These are phyloP conservation scores for Phaonia tiefii DNA, from an alignment of 2,888 invertebrate species.

Conservation along the genomic window DNA sequence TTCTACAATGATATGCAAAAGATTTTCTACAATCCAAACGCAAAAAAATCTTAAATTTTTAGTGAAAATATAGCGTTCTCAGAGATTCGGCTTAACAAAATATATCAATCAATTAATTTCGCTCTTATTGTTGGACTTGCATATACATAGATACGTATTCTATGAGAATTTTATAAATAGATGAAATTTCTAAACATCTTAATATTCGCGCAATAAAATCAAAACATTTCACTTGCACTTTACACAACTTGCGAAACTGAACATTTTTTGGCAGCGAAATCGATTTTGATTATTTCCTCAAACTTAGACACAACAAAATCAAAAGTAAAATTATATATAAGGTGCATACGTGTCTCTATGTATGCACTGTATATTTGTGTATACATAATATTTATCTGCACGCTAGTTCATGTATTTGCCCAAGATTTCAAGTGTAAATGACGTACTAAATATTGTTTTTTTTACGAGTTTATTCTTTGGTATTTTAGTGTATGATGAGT, in stretches of 20 bases:
- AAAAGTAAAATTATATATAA: constrained; percentile 42
- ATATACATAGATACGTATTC: constrained; percentile 1
- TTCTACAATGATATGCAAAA: no score
- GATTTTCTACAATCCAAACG: no score
- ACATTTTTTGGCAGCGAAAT: constrained; percentile 40
- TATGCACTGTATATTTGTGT: no score
- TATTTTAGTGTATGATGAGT: no score
- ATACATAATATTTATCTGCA: no score
- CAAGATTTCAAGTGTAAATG: constrained; percentile 43
- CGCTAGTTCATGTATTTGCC: constrained; percentile 21
- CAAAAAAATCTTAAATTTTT: no score
- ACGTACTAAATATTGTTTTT: constrained; percentile 39
- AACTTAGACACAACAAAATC: constrained; percentile 21
- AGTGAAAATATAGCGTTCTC: no score
- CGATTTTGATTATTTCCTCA: constrained; percentile 37
- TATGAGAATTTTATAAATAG: no score
- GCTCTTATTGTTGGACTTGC: constrained; percentile 4
- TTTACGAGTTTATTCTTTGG: no score
- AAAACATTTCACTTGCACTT: constrained; percentile 14
- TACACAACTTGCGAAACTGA: constrained; percentile 45
- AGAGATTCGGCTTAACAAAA: neutral
- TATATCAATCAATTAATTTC: constrained; percentile 2
- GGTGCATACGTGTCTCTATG: neutral
- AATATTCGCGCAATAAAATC: no score
- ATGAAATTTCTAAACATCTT: no score